Percentiles rank a stretch among this genome's conserved stretches.
Conservation (phyloP, 2,113 vertebrate genomes). For the Pseudorhombus dupliciocellatus region DNA sequence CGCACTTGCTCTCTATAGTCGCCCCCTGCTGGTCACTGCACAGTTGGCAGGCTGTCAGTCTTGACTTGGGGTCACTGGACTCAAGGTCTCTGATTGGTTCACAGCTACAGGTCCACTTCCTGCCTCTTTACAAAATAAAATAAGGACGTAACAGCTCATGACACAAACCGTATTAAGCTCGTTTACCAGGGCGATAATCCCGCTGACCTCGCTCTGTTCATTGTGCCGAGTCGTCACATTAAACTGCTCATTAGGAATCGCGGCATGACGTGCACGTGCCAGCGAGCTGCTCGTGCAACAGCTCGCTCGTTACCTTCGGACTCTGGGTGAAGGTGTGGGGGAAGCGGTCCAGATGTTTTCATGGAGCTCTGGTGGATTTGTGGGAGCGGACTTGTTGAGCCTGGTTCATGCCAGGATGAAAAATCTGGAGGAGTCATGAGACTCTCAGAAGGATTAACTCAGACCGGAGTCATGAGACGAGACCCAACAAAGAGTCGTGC, state of each 20-base stretch:
- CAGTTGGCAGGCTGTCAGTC: too few species aligned
- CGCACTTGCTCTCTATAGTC: too few species aligned
- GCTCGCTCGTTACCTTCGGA: too few species aligned
- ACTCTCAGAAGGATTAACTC: constrained; percentile 87
- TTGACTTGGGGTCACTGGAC: too few species aligned
- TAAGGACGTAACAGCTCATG: constrained; percentile 26
- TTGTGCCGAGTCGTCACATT: constrained; percentile 3
- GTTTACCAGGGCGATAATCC: constrained; percentile 32
- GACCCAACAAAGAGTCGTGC: constrained; percentile 66
- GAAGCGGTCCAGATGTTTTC: too few species aligned
- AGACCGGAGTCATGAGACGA: constrained; percentile 86
- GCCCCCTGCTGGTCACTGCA: too few species aligned
- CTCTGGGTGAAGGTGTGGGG: too few species aligned
- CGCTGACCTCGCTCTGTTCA: constrained; percentile 12
- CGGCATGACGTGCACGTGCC: too few species aligned
- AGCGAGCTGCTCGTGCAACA: too few species aligned
- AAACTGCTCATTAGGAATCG: background rate
- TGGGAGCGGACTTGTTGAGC: background rate
- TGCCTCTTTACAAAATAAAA: constrained; percentile 5
- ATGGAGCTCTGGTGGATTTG: background rate
- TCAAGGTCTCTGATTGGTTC: background rate
- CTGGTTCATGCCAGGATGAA: constrained; percentile 79
- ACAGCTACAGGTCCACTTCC: constrained; percentile 2
- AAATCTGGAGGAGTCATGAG: constrained; percentile 87
- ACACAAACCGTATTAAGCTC: constrained; percentile 50